Evolutionary conservation across 1,140 invertebrate genomes (phyloP).

Genomic region (Hycleus cichorii): DNA sequence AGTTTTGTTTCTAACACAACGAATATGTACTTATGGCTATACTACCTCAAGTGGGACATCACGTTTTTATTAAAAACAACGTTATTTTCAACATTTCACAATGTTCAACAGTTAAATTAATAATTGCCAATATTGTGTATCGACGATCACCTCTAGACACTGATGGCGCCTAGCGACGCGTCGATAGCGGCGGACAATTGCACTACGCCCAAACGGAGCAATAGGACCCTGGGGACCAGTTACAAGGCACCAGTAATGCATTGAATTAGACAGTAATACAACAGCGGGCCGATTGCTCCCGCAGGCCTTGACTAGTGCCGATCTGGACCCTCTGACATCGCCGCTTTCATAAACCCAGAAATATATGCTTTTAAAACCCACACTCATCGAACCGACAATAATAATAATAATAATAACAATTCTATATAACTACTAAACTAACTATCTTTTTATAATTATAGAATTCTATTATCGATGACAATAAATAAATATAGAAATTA

Average conservation of each 20-base stretch:
- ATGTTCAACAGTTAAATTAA: no score
- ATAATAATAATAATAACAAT: no score
- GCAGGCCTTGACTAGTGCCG: conserved; percentile 20
- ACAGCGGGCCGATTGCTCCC: conserved; percentile 31
- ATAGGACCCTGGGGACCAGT: conserved; percentile 38
- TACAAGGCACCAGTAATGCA: conserved; percentile 42
- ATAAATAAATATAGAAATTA: no score
- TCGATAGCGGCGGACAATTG: conserved; percentile 34
- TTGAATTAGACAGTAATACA: conserved; percentile 42
- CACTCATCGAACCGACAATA: no score
- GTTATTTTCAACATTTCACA: no score
- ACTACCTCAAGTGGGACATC: conserved; percentile 25
- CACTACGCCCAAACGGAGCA: conserved; percentile 36
- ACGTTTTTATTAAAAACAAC: conserved; percentile 29
- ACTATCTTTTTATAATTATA: no score
- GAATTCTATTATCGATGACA: no score
- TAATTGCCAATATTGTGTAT: no score
- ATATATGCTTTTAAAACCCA: conserved; percentile 26
- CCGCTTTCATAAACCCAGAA: conserved; percentile 26
- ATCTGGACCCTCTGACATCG: conserved; percentile 19
- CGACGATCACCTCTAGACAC: not conserved
- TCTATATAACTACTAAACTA: no score
- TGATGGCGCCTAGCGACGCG: conserved; percentile 27
- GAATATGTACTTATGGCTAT: conserved; percentile 30
- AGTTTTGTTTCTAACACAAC: conserved; percentile 31